Base-by-base conservation (phyloP, 2,113 vertebrate genomes). In the Antennarius striatus region DNA sequence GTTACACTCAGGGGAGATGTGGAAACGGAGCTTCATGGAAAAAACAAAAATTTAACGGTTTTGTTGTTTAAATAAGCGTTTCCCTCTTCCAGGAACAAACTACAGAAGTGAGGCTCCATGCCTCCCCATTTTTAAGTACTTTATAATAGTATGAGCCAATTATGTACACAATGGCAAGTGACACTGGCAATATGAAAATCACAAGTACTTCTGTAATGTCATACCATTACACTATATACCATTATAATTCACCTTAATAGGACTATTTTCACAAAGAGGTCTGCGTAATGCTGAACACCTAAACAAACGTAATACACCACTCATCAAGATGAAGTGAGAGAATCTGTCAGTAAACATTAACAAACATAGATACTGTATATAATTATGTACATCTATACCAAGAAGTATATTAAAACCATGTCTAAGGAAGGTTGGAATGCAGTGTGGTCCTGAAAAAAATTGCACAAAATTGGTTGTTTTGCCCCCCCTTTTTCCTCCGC, bases 361-460 rank as follows among this genome's bases (percentile, higher is more conserved):
- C 86, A 92, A 92, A 93, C 91, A 86, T 90, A 89, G 86, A 92
- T 91, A 92, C 85, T 88, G 87, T 92, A 89, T 89, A 90, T 88
- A 92, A 88, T 86, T 88, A 90, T 92, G 91, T 91, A 90, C 89
- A 92, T 89, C 85, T 86, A 85, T 90, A 90, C 81, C 51, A 85
- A 84, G 77, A 86, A 87, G 91, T 85, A 91, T 92, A 87, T 88
- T 88, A 92, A 92, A 92, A 91, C 83, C 84, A 80, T 89, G 86
- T 88, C 78, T 85, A 88, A 86, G 82, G 83, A 87, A 89, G 78
- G 79, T 88, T 87, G 86, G 86, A 91, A 90, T 90, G 88, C 89
- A 90, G 89, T 88, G 87, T 88, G 86, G 71, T 89, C 79, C 85
- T 85, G 80, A 83, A 80, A 71, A 57, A 71, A 75, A 86, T 90